A percentile compares a stretch with the other conserved stretches of the same genome.
phyloP scores from a whole-genome alignment of 2,113 vertebrate genomes.

The Conger conger region DNA sequence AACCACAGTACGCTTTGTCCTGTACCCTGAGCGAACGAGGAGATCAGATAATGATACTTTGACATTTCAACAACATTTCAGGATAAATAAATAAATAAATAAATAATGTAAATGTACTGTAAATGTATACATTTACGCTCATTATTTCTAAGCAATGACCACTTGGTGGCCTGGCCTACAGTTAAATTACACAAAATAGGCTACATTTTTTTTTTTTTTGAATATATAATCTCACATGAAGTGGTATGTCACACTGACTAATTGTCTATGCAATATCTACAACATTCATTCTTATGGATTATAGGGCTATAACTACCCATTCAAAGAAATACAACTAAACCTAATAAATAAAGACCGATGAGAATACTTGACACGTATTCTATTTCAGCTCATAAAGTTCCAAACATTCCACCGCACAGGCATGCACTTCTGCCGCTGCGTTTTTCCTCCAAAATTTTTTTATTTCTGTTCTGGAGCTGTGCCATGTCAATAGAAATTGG shows the following conservation, averaged over 20 bases:
- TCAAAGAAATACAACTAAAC: neutral
- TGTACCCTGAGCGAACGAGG: neutral
- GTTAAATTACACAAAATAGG: neutral
- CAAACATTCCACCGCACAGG: neutral
- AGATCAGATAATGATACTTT: neutral
- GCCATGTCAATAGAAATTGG: neutral
- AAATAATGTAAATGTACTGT: too few relatives aligned
- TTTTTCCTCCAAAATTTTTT: neutral
- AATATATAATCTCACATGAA: neutral
- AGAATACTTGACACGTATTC: neutral
- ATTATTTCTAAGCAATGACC: too few relatives aligned
- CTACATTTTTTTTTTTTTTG: neutral
- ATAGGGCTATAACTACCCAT: neutral
- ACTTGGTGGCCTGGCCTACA: too few relatives aligned
- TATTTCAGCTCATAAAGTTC: neutral
- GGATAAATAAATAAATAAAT: neutral
- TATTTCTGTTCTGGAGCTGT: neutral
- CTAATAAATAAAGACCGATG: neutral
- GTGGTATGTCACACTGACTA: neutral
- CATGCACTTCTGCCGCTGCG: neutral
- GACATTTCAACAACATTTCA: neutral
- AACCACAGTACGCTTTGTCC: neutral
- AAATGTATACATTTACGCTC: too few relatives aligned
- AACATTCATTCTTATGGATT: neutral
- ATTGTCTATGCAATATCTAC: neutral